Base-by-base conservation (phyloP, 2,888 invertebrate genomes). In the Melanargia galathea region DNA sequence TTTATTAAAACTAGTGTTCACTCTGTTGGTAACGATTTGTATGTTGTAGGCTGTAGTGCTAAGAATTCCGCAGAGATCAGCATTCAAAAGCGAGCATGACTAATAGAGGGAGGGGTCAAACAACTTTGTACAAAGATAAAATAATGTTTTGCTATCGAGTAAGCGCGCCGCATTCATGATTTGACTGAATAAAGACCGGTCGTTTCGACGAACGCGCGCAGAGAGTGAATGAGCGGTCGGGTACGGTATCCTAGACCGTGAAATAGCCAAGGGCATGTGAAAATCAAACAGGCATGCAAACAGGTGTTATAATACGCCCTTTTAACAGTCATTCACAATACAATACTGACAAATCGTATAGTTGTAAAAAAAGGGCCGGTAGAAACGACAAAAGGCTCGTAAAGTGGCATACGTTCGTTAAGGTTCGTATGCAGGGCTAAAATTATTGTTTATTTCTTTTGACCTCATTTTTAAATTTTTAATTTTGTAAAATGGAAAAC, bases 91-190 rank as follows among this genome's bases (percentile, higher is more conserved):
- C 18, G 11, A 33, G 20, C 20, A 33, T 20, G 26, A 43, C 40
- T 56, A 40, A 26, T 11, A 56, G 18, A 45, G 26, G 33, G 63
- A 24, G 26, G 51, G 64, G 60, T 64, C 64, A 64, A 64, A 20
- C 45, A 64, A 64, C 64, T 64, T 26, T 45, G 43, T 59, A 20
- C 38, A 22, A 26, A 38, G 64, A 61, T 52, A 46, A 46, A n/a
- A 18, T 62, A 64, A 57, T 26, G 43, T 46, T 64, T 52, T 10
- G 51, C 56, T 56, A 63, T 43, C 48, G 10, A 62, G 43, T 13
- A 56, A 35, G 60, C 45, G 30, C 55, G 51, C 20, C 20, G 51
- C 51, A 20, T 35, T 4, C 20, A 18, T 11, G 20, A 30, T 30
- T 30, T 7, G 40, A 40, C 40, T 40, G 43, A 22, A 46, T 46